Conservation (phyloP, 1,140 invertebrate genomes). For the Lithobius niger region DNA sequence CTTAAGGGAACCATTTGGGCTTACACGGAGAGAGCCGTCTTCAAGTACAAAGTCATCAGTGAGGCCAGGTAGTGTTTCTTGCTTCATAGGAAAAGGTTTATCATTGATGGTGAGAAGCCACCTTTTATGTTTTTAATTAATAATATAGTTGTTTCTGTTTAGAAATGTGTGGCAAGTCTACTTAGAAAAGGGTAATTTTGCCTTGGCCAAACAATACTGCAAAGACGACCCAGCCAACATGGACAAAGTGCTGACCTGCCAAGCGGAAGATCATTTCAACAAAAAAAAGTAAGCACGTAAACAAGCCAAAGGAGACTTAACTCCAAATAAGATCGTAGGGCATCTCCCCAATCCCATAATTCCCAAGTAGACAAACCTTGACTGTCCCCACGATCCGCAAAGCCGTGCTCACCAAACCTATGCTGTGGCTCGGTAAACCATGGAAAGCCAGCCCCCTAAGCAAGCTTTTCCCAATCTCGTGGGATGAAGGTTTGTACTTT, state of each 20-base stretch:
- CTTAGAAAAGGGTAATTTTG: constrained; percentile 71
- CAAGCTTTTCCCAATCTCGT: too few species aligned
- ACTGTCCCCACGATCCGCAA: too few species aligned
- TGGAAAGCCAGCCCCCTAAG: too few species aligned
- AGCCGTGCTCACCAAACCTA: too few species aligned
- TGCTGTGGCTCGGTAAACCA: too few species aligned
- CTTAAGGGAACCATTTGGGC: constrained; percentile 69
- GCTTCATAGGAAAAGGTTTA: background rate
- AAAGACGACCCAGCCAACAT: constrained; percentile 58
- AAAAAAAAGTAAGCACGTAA: constrained; percentile 48
- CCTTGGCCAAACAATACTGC: constrained; percentile 67
- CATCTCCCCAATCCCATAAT: too few species aligned
- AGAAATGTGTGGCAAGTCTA: constrained; percentile 51
- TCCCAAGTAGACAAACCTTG: too few species aligned
- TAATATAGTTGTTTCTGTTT: constrained; percentile 11
- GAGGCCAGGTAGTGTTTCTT: constrained; percentile 53
- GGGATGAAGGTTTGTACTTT: too few species aligned
- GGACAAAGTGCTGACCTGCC: constrained; percentile 70
- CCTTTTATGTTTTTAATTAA: constrained; percentile 11
- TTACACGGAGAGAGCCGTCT: constrained; percentile 66
- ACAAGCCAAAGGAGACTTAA: too few species aligned
- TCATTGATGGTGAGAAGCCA: background rate
- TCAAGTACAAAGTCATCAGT: constrained; percentile 66
- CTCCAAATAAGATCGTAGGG: too few species aligned
- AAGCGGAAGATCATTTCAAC: constrained; percentile 76